Conservation (phyloP, 2,888 invertebrate genomes). For the Nezara viridula region DNA sequence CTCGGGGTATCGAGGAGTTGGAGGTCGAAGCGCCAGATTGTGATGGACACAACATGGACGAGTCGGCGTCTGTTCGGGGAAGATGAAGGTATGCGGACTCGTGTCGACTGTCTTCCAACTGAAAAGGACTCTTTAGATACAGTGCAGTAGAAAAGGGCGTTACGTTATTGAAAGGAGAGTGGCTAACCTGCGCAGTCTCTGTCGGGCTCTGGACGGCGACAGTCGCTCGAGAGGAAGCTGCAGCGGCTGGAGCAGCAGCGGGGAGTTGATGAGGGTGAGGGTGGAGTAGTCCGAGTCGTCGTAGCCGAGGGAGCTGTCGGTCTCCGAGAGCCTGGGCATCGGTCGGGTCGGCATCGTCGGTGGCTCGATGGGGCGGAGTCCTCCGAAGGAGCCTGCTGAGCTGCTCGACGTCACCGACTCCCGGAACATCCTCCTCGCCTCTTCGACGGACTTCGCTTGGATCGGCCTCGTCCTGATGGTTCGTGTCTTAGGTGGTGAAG, state of each 20-base stretch:
- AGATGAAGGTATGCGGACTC: conserved; percentile 11
- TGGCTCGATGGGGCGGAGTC: conserved; percentile 73
- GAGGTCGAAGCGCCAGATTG: conserved; percentile 4
- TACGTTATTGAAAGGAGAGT: conserved; percentile 62
- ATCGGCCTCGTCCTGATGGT: conserved; percentile 66
- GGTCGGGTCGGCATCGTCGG: conserved; percentile 67
- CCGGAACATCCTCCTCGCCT: conserved; percentile 73
- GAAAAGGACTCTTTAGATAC: conserved; percentile 36
- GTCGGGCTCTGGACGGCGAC: conserved; percentile 65
- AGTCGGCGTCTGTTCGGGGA: conserved; percentile 11
- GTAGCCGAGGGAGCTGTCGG: conserved; percentile 70
- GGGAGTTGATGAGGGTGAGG: conserved; percentile 67
- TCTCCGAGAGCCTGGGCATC: conserved; percentile 69
- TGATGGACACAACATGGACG: conserved; percentile 47
- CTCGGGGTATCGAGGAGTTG: conserved; percentile 40
- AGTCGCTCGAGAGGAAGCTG: conserved; percentile 65
- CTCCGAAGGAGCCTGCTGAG: conserved; percentile 74
- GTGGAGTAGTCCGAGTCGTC: conserved; percentile 70
- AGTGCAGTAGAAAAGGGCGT: not conserved
- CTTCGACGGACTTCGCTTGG: conserved; percentile 71
- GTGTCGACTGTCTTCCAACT: conserved; percentile 46
- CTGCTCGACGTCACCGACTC: conserved; percentile 70
- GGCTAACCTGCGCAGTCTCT: conserved; percentile 67
- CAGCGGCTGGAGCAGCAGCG: conserved; percentile 67
- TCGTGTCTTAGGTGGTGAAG: conserved; percentile 68